Base-by-base conservation (phyloP, 2,113 vertebrate species). In the Numida meleagris region DNA sequence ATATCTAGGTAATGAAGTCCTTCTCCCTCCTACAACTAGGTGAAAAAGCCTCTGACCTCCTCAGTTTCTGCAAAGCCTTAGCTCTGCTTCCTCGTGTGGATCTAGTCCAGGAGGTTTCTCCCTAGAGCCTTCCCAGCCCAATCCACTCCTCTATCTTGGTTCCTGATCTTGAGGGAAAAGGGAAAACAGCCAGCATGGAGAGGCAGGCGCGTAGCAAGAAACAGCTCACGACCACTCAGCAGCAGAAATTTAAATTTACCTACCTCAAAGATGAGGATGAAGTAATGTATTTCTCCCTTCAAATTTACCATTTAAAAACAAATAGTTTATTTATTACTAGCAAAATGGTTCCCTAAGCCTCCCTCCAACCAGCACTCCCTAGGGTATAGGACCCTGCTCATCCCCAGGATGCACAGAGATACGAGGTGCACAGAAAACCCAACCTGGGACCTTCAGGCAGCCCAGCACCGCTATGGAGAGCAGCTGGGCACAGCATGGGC, bases 171-270 rank as follows among this genome's bases (percentile, higher is more conserved):
- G 33, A 89, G 38, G 34, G 33, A 90, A 93, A 43, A 79, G 36
- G 58, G 51, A 84, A 86, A 86, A 72, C 68, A 93, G n/a, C 61
- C n/a, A 86, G 68, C 68, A 95, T 58, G 70, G 80, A 93, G 40
- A 96, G 20, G n/a, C n/a, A 62, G 20, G 31, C 20, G 40, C 0
- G 36, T 33, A 71, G 34, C 40, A 53, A 67, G 46, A 85, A 19
- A 65, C 23, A 82, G 40, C 19, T 61, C 25, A 33, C 65, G 48
- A 76, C 48, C 59, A 50, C 40, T 82, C 58, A 51, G 75, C 38
- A 82, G 34, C 48, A 20, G 10, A 20, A 51, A 51, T 33, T 72
- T 89, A 51, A n/a, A 38, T 68, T 12, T 65, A 48, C 36, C 70
- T 29, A 61, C 19, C 71, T 73, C 25, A 65, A 85, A 59, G 42